Conservation (phyloP, 2,888 invertebrate species). For the Eupithecia abbreviata region DNA sequence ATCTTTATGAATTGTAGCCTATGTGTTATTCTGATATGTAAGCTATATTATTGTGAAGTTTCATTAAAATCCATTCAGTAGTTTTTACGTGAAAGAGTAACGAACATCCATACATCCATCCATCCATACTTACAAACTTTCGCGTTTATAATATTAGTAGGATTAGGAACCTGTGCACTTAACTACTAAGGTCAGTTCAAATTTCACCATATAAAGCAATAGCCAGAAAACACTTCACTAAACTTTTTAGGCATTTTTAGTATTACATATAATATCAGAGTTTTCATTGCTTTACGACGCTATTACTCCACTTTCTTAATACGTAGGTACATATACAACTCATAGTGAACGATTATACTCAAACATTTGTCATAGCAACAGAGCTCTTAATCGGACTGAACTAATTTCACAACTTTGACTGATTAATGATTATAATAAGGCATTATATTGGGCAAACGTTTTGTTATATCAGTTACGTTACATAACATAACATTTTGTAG, state of each 20-base stretch:
- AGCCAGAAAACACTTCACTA: neutral
- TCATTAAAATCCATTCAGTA: too few species aligned
- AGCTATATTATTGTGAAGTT: too few species aligned
- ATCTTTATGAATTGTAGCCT: too few species aligned
- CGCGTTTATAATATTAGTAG: too few species aligned
- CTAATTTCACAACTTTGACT: slow-evolving; percentile 61
- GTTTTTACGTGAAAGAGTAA: too few species aligned
- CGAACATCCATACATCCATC: too few species aligned
- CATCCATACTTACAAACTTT: too few species aligned
- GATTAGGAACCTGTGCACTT: neutral
- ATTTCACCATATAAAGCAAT: neutral
- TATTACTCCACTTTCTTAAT: neutral
- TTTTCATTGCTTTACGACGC: neutral
- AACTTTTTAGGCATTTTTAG: neutral
- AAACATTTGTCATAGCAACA: slow-evolving; percentile 46
- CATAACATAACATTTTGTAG: slow-evolving; percentile 52
- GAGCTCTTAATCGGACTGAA: slow-evolving; percentile 39
- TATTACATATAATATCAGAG: neutral
- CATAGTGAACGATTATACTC: slow-evolving; percentile 21
- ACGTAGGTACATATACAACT: neutral
- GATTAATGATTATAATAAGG: slow-evolving; percentile 59
- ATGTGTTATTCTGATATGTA: too few species aligned
- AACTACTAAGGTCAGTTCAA: neutral
- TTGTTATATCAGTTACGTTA: slow-evolving; percentile 62
- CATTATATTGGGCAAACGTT: slow-evolving; percentile 68